phyloP scores from a whole-genome alignment of 1,140 invertebrate genomes.

The Drosophila quadrilineata region DNA sequence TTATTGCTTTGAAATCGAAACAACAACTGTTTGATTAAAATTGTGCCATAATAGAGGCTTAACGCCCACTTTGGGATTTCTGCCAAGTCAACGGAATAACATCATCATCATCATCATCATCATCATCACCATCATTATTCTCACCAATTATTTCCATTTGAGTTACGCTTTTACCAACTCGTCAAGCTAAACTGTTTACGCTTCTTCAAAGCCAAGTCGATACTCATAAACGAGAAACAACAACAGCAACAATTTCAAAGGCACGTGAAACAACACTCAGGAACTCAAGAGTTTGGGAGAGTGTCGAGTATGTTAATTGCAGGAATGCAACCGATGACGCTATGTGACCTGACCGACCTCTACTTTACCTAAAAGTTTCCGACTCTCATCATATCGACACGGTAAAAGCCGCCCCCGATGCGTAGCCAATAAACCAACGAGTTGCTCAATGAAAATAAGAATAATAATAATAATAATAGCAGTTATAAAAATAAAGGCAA shows the following conservation, averaged over 20 bases:
- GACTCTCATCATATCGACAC: background rate
- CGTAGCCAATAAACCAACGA: constrained; percentile 58
- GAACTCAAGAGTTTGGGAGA: constrained; percentile 40
- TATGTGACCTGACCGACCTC: no score
- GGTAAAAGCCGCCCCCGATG: constrained; percentile 39
- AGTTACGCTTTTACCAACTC: constrained; percentile 20
- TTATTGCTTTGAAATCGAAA: background rate
- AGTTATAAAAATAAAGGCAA: no score
- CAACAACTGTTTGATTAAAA: constrained; percentile 1
- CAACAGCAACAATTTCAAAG: constrained; percentile 56
- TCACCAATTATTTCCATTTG: constrained; percentile 39
- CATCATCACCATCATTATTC: background rate
- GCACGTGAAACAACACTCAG: constrained; percentile 42
- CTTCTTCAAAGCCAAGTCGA: constrained; percentile 39
- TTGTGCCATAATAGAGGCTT: background rate
- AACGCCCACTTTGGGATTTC: constrained; percentile 3
- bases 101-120: constrained; percentile 2
- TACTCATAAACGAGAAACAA: constrained; percentile 20
- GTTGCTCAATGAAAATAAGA: no score
- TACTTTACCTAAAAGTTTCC: background rate
- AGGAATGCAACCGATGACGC: constrained; percentile 62
- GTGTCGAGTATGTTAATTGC: constrained; percentile 68
- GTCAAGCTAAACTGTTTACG: constrained; percentile 52
- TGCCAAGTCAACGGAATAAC: constrained; percentile 16
- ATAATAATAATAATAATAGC: constrained; percentile 29